A percentile compares a stretch with the other conserved stretches of the same genome.
phyloP scores from a whole-genome alignment of 2,888 invertebrate species.

The Lasiommata megera region DNA sequence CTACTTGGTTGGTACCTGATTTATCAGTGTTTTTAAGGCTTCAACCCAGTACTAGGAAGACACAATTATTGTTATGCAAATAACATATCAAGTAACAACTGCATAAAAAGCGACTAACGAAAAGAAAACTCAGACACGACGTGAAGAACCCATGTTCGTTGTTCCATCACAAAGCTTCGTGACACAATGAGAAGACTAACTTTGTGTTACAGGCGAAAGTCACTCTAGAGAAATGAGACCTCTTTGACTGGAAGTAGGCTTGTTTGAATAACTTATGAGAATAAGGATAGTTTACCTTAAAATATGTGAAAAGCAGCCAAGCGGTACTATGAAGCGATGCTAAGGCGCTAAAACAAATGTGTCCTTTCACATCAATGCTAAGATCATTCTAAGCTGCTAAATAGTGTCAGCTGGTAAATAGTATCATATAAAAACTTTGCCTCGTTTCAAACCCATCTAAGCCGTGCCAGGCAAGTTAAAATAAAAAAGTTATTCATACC shows the following conservation, averaged over 20 bases:
- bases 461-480: no score
- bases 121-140: constrained; percentile 12
- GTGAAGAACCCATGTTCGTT: constrained; percentile 1
- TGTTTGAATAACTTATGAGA: constrained; percentile 22
- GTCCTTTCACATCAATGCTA: no score
- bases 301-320: not conserved
- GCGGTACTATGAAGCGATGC: not conserved
- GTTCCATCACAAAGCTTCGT: constrained; percentile 18
- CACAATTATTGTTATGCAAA: not conserved
- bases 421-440: no score
- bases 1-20: no score
- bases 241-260: constrained; percentile 20
- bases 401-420: no score
- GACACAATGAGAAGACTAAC: constrained; percentile 18
- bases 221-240: constrained; percentile 22
- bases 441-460: no score
- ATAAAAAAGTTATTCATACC: no score
- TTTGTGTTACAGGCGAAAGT: constrained; percentile 18
- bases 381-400: no score
- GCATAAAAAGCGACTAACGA: not conserved
- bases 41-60: not conserved
- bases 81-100: not conserved
- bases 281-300: not conserved
- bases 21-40: no score
- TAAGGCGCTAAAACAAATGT: not conserved